Percentiles rank a stretch among this genome's conserved stretches.
Evolutionary conservation across 2,797 vertebrate species (phyloP).

Genomic region (Amniataba percoides): DNA sequence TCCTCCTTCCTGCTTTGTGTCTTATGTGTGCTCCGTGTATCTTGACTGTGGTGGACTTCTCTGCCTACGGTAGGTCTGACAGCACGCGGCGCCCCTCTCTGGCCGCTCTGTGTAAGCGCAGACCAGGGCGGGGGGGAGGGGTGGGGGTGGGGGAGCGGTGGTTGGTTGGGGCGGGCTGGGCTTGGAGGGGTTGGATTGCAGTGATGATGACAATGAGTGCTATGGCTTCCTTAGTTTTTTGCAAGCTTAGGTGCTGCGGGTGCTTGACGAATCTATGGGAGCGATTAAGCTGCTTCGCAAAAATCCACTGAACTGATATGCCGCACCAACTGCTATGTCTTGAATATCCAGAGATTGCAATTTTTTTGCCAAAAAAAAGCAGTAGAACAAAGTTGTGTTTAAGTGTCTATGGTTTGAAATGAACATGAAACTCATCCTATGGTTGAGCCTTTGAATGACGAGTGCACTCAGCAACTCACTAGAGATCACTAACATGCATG

Average conservation of each 20-base stretch:
- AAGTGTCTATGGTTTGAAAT: conserved; percentile 78
- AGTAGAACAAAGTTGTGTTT: conserved; percentile 55
- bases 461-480: conserved; percentile 84
- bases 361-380: conserved; percentile 50
- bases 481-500: conserved; percentile 89
- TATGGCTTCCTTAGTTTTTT: conserved; percentile 86
- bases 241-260: conserved; percentile 86
- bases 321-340: conserved; percentile 83
- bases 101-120: conserved; percentile 85
- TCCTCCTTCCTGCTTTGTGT: conserved; percentile 82
- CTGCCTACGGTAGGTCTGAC: conserved; percentile 90
- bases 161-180: conserved; percentile 68
- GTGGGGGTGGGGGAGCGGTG: conserved; percentile 45
- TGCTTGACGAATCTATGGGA: conserved; percentile 85
- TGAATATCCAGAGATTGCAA: conserved; percentile 74
- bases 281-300: conserved; percentile 83
- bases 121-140: conserved; percentile 71
- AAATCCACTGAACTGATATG: conserved; percentile 84
- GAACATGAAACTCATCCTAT: conserved; percentile 81
- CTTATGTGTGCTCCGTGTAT: conserved; percentile 87
- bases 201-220: conserved; percentile 84
- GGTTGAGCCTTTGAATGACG: conserved; percentile 83
- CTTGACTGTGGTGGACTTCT: conserved; percentile 87
- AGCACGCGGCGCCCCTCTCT: conserved; percentile 83
- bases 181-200: conserved; percentile 81